These are phyloP conservation scores for Misgurnus mizolepis DNA, from an alignment of 2,113 vertebrate species.

Conservation along the genomic window DNA sequence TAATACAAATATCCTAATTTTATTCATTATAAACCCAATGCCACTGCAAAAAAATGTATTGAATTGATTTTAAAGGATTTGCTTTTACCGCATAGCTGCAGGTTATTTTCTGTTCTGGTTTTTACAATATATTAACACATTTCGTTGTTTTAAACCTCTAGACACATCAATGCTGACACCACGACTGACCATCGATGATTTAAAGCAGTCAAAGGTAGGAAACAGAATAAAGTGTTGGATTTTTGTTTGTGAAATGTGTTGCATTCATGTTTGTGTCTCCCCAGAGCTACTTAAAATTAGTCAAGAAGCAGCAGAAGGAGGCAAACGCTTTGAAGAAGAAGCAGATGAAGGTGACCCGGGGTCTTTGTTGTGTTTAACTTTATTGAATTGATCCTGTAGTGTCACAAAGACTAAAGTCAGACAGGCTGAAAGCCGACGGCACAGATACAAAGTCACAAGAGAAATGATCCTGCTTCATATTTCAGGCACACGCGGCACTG, in stretches of 20 bases:
- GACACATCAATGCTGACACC: conserved; percentile 85
- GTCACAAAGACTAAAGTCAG: not conserved
- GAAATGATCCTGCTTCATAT: conserved; percentile 45
- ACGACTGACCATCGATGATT: conserved; percentile 92
- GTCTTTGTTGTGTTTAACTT: not conserved
- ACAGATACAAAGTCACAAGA: not conserved
- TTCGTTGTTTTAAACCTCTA: conserved; percentile 51
- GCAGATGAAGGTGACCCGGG: conserved; percentile 84
- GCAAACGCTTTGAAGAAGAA: conserved; percentile 92
- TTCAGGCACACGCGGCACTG: conserved; percentile 88
- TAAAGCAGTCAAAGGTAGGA: conserved; percentile 96
- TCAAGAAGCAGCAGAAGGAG: conserved; percentile 97
- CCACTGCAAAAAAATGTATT: no score
- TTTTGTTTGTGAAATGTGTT: not conserved
- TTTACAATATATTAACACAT: no score
- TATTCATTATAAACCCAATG: no score
- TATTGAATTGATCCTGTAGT: conserved; percentile 21
- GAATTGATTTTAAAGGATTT: no score
- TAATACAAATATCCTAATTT: no score
- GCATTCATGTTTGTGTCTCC: not conserved
- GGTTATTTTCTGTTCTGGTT: no score
- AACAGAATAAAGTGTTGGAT: not conserved
- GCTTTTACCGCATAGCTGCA: no score
- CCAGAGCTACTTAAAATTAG: conserved; percentile 91
- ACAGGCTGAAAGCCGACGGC: not conserved